Percentiles rank a stretch among this genome's conserved stretches.
phyloP scores from a whole-genome alignment of 2,888 invertebrate species.

The Thecophora atra region DNA sequence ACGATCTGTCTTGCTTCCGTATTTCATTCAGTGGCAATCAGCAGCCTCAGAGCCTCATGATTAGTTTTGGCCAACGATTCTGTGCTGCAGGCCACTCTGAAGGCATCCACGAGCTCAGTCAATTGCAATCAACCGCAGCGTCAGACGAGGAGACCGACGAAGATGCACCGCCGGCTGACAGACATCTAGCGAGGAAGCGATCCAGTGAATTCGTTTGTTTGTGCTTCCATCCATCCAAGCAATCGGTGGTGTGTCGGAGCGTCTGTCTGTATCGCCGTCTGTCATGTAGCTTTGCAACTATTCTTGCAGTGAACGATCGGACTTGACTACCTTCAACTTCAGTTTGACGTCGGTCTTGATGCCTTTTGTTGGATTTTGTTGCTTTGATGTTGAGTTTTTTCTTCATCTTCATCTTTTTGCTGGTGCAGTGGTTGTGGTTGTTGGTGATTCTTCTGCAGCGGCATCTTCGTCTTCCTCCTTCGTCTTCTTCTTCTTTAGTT shows the following conservation, averaged over 20 bases:
- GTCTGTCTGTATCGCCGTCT: not conserved
- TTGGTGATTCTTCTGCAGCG: not conserved
- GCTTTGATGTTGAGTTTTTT: constrained; percentile 35
- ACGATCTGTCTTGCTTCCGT: constrained; percentile 47
- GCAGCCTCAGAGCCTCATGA: constrained; percentile 17
- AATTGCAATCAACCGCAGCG: too few relatives aligned
- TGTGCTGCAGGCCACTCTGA: not conserved
- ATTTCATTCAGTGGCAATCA: constrained; percentile 39
- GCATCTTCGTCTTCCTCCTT: not conserved
- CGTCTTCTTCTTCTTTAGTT: not conserved
- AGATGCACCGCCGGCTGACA: not conserved
- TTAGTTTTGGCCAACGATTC: constrained; percentile 7
- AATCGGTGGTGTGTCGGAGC: not conserved
- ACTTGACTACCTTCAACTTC: not conserved
- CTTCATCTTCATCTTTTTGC: constrained; percentile 27
- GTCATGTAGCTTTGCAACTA: not conserved
- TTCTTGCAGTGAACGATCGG: not conserved
- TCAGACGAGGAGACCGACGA: not conserved
- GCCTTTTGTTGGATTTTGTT: constrained; percentile 24
- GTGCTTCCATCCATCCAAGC: not conserved
- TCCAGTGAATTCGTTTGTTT: not conserved
- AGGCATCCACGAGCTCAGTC: too few relatives aligned
- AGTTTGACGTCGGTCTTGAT: not conserved
- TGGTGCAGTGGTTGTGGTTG: constrained; percentile 36
- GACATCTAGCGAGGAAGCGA: not conserved